A percentile compares a stretch with the other conserved stretches of the same genome.
These are phyloP conservation scores for Strigamia crassipes DNA, from an alignment of 2,888 invertebrate genomes.

Conservation along the genomic window DNA sequence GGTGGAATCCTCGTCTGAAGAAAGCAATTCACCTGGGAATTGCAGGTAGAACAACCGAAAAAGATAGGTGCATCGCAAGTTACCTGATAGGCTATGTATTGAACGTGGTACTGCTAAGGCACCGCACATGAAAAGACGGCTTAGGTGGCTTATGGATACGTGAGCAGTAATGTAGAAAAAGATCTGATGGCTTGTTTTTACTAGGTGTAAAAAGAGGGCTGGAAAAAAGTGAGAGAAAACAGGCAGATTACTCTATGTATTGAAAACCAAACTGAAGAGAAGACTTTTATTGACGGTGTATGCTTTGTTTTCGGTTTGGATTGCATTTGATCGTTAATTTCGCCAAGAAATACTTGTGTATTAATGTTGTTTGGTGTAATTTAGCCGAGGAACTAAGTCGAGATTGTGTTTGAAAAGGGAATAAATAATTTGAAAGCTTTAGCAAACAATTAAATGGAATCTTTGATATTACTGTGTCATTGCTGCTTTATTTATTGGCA, in stretches of 20 bases:
- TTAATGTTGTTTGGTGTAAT: too few relatives aligned
- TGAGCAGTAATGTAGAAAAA: slow-evolving; percentile 42
- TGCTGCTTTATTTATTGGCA: too few relatives aligned
- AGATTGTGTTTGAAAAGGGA: too few relatives aligned
- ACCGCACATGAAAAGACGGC: slow-evolving; percentile 19
- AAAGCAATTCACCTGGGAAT: slow-evolving; percentile 38
- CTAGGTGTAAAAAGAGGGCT: slow-evolving; percentile 19
- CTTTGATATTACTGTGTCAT: too few relatives aligned
- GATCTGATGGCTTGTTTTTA: slow-evolving; percentile 40
- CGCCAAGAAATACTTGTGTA: too few relatives aligned
- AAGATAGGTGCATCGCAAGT: slow-evolving; percentile 42
- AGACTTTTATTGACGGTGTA: background rate
- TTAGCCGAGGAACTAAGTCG: too few relatives aligned
- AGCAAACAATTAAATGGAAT: too few relatives aligned
- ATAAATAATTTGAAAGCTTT: too few relatives aligned
- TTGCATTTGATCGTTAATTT: too few relatives aligned
- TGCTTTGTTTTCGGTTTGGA: background rate
- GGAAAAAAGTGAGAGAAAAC: background rate
- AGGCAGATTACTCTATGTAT: background rate
- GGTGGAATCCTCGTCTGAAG: slow-evolving; percentile 36
- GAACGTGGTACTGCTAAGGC: slow-evolving; percentile 32
- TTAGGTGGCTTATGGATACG: slow-evolving; percentile 37
- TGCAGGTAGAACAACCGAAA: slow-evolving; percentile 27
- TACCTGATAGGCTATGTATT: slow-evolving; percentile 30
- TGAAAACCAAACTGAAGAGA: background rate